Evolutionary conservation across 2,888 invertebrate species (phyloP).

Genomic region (Brachypterus glaber): DNA sequence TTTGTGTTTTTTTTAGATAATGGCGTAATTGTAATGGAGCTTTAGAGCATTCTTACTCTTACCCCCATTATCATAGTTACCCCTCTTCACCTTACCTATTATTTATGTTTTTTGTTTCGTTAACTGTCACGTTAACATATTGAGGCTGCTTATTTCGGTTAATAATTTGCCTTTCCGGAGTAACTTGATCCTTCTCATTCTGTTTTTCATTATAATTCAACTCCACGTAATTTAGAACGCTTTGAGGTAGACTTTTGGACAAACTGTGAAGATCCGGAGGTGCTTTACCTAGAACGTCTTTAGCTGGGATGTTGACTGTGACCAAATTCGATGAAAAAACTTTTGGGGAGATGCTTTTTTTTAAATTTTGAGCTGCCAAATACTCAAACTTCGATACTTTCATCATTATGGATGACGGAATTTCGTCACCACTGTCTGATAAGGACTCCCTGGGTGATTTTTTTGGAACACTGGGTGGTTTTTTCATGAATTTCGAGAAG

Average conservation of each 20-base stretch:
- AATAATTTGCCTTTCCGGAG: constrained; percentile 34
- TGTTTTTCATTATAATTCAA: constrained; percentile 35
- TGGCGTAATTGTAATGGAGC: too few species aligned
- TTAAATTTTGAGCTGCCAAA: constrained; percentile 56
- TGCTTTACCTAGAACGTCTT: constrained; percentile 60
- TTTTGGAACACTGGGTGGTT: constrained; percentile 56
- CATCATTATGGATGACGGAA: constrained; percentile 55
- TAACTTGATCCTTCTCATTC: constrained; percentile 25
- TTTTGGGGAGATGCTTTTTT: constrained; percentile 58
- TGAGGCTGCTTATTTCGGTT: constrained; percentile 32
- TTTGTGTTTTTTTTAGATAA: too few species aligned
- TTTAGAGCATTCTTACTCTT: too few species aligned
- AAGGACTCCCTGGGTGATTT: constrained; percentile 42
- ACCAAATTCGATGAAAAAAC: constrained; percentile 70
- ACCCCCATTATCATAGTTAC: not conserved
- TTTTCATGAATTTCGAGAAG: constrained; percentile 43
- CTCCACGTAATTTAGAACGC: constrained; percentile 41
- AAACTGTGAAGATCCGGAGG: constrained; percentile 52
- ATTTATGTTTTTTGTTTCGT: constrained; percentile 40
- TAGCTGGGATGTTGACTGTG: constrained; percentile 73
- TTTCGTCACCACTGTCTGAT: constrained; percentile 47
- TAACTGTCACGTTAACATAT: constrained; percentile 38
- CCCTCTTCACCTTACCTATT: too few species aligned
- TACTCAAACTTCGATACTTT: constrained; percentile 76
- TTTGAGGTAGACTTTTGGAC: constrained; percentile 49